Evolutionary conservation across 2,888 invertebrate genomes (phyloP).

Genomic region (Phytoseiulus persimilis): DNA sequence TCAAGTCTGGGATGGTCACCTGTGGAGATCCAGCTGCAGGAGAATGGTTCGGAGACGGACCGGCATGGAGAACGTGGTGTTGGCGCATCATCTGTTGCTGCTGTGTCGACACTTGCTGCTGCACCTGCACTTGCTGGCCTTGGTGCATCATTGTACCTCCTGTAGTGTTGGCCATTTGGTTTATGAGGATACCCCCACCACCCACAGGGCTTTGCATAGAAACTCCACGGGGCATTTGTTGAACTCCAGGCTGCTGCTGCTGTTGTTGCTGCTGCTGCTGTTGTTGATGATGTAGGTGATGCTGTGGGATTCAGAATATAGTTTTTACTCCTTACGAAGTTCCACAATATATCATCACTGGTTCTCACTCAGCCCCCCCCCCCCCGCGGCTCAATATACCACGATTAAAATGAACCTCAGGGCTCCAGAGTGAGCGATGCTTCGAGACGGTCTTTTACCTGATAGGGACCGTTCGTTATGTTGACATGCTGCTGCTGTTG

Average conservation of each 20-base stretch:
- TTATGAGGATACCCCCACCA: conserved; percentile 9
- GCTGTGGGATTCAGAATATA: background rate
- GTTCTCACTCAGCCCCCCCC: background rate
- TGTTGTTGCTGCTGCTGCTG: background rate
- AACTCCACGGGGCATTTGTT: background rate
- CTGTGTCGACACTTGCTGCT: background rate
- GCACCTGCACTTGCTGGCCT: background rate
- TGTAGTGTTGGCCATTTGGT: conserved; percentile 14
- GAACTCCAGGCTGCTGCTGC: background rate
- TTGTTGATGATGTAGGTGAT: conserved; percentile 12
- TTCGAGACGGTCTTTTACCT: background rate
- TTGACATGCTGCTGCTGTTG: conserved; percentile 21
- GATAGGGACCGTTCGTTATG: conserved; percentile 34
- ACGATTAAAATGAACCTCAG: too few species aligned
- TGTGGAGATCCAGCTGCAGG: conserved; percentile 27
- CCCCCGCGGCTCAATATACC: too few species aligned
- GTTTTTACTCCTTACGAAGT: background rate
- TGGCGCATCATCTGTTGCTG: conserved; percentile 21
- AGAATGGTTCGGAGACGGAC: conserved; percentile 26
- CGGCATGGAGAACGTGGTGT: conserved; percentile 33
- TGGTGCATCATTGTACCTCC: background rate
- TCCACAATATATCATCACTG: background rate
- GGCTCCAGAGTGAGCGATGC: too few species aligned
- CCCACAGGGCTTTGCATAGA: background rate
- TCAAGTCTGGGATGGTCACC: background rate